Evolutionary conservation across 1,140 invertebrate species (phyloP), one percentile per base, ranked within the genome.

Genomic region (Solen grandis): DNA sequence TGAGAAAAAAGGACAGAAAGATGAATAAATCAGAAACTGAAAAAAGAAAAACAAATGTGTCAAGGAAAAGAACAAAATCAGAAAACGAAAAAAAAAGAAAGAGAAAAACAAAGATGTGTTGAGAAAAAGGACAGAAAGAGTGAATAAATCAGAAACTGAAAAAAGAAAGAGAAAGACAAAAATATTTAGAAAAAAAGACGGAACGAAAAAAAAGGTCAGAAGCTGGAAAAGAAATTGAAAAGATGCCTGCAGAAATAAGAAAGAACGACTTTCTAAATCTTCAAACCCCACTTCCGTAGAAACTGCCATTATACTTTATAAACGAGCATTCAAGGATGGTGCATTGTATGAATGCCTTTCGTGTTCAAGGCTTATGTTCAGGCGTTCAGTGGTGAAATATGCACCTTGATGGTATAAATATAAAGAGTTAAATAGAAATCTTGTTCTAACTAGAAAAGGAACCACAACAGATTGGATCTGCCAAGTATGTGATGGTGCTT

Each of bases 321-420:
- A 57, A 73, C 54, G 69, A 59, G 69, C 50, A 36, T 36, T 73
- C 19, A 73, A 59, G 36, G 69, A 55, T 73, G 69, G 69, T 57
- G 57, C 72, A 1, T 27, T 75, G 72, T 75, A 75, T 75, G 72
- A 75, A 25, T 62, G 36, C 50, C 29, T 25, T 75, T 75, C 72
- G 1, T 75, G 72, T 75, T 36, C 35, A 75, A 62, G 72, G 50
- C 72, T 75, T 62, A 75, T 75, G 72, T 75, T 75, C 33, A 75
- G 57, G 27, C 38, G 68, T 31, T 75, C 72, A 75, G 72, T 62
- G 19, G 29, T 46, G 19, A 46, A n/a, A n/a, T 70, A 70, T 70
- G 46, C 46, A 27, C 13, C 46, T 70, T 70, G 29, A 19, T 55
- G 36, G 52, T 70, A 70, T 50, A 70, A 19, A 55, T 33, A 55